phyloP scores from a whole-genome alignment of 2,888 invertebrate species.

The Campoplex nolae region DNA sequence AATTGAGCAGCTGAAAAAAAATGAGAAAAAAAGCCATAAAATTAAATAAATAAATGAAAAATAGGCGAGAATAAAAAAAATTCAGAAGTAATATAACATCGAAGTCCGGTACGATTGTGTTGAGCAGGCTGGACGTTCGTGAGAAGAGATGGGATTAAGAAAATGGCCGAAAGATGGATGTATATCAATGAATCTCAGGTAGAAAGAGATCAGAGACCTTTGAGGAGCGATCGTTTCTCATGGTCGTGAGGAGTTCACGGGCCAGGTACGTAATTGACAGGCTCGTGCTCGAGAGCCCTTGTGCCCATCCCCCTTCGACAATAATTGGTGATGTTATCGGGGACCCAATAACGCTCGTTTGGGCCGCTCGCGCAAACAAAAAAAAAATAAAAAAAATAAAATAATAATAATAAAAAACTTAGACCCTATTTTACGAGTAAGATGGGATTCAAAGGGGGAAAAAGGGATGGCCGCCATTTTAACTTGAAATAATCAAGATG shows the following conservation, averaged over 20 bases:
- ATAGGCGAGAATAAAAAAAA: background rate
- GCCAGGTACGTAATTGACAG: slow-evolving; percentile 80
- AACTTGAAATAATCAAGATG: background rate
- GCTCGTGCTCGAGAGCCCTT: slow-evolving; percentile 74
- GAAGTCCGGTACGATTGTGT: slow-evolving; percentile 40
- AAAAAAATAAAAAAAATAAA: background rate
- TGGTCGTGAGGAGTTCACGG: slow-evolving; percentile 73
- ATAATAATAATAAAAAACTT: background rate
- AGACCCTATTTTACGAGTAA: background rate
- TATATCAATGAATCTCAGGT: slow-evolving; percentile 60
- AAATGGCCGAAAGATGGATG: slow-evolving; percentile 42
- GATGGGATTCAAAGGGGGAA: background rate
- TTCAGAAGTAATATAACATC: background rate
- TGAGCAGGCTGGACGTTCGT: slow-evolving; percentile 36
- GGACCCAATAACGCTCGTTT: slow-evolving; percentile 51
- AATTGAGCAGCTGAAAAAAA: background rate
- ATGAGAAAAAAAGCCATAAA: background rate
- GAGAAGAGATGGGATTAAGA: slow-evolving; percentile 35
- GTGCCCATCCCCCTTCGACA: slow-evolving; percentile 72
- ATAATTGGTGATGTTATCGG: slow-evolving; percentile 83
- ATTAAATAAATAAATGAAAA: slow-evolving; percentile 38
- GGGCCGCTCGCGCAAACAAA: slow-evolving; percentile 65
- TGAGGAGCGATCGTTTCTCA: slow-evolving; percentile 73
- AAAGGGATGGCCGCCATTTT: background rate
- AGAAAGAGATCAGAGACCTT: slow-evolving; percentile 34